These are phyloP conservation scores for Asobara japonica DNA, from an alignment of 1,140 invertebrate species.

Conservation along the genomic window DNA sequence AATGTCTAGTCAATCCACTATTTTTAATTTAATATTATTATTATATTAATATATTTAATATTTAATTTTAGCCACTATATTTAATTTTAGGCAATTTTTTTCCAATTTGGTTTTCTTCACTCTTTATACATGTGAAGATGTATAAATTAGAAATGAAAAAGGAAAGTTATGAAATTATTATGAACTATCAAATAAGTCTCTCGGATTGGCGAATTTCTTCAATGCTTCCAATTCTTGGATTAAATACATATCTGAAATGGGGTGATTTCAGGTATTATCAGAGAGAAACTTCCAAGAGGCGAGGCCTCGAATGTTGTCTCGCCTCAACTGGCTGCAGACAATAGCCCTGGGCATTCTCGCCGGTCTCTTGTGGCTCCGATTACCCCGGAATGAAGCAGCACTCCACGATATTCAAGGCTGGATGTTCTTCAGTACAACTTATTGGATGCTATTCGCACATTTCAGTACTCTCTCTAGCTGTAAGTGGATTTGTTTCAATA, in stretches of 20 bases:
- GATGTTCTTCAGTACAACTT: slow-evolving; percentile 89
- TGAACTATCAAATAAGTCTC: no score
- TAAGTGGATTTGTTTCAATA: slow-evolving; percentile 56
- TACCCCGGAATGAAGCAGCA: slow-evolving; percentile 78
- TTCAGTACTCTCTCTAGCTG: slow-evolving; percentile 84
- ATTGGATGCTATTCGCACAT: slow-evolving; percentile 88
- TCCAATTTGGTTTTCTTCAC: no score
- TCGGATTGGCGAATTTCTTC: not conserved
- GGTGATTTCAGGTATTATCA: slow-evolving; percentile 70
- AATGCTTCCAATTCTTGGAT: not conserved
- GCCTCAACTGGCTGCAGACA: slow-evolving; percentile 85
- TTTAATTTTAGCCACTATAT: no score
- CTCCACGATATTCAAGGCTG: slow-evolving; percentile 85
- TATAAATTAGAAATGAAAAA: no score
- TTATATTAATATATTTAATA: no score
- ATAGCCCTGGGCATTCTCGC: slow-evolving; percentile 78
- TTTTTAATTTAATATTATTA: no score
- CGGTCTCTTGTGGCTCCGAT: slow-evolving; percentile 83
- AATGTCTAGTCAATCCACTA: not conserved
- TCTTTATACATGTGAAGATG: no score
- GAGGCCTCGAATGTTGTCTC: slow-evolving; percentile 80
- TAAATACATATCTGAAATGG: not conserved
- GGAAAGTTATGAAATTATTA: no score
- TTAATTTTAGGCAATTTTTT: no score
- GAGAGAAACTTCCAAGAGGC: slow-evolving; percentile 84